phyloP scores from a whole-genome alignment of 2,113 vertebrate genomes.

The Helogale parvula region DNA sequence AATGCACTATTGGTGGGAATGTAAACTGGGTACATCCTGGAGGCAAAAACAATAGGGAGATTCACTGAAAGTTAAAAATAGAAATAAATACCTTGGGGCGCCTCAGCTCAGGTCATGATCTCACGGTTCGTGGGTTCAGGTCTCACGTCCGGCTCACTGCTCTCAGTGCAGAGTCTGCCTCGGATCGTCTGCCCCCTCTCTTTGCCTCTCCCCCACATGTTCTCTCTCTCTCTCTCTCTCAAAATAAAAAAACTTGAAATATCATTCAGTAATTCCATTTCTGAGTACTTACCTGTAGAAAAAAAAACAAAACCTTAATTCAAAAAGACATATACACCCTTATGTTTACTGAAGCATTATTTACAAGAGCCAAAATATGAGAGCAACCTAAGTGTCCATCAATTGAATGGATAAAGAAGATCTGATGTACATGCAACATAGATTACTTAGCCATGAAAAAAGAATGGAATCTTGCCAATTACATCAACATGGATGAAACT shows the following conservation, averaged over 20 bases:
- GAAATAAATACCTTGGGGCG: background rate
- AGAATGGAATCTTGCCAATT: background rate
- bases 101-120: no score
- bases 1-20: background rate
- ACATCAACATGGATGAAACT: background rate
- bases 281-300: background rate
- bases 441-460: background rate
- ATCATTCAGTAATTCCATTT: background rate
- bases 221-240: no score
- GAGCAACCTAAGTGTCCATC: background rate
- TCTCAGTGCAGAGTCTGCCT: no score
- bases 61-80: background rate
- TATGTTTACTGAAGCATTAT: background rate
- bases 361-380: background rate
- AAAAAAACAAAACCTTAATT: background rate
- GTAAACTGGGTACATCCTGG: background rate
- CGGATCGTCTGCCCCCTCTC: no score
- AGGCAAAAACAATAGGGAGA: background rate
- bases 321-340: background rate
- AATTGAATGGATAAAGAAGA: background rate
- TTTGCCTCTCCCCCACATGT: no score
- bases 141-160: no score
- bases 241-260: background rate
- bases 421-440: background rate
- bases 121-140: no score